A percentile compares a stretch with the other conserved stretches of the same genome.
phyloP scores from a whole-genome alignment of 2,888 invertebrate species.

The Drosophila melanosoma region DNA sequence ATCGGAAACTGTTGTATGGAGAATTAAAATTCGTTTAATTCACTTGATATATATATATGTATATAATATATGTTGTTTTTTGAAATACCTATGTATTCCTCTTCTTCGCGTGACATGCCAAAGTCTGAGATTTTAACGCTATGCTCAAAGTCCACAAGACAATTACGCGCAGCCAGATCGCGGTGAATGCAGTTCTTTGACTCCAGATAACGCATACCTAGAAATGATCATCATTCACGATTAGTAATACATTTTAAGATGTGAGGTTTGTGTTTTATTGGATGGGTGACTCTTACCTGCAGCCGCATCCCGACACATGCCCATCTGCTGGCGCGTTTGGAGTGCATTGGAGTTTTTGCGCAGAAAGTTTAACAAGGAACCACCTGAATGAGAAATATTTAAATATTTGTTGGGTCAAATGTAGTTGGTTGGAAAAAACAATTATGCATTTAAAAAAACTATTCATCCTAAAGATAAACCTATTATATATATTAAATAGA shows the following conservation, averaged over 20 bases:
- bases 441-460: neutral
- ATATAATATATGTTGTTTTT: neutral
- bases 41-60: too few species aligned
- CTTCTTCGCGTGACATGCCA: slow-evolving; percentile 98
- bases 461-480: neutral
- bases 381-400: slow-evolving; percentile 87
- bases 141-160: slow-evolving; percentile 90
- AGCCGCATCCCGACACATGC: slow-evolving; percentile 97
- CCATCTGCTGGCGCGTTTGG: slow-evolving; percentile 89
- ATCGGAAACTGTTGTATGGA: slow-evolving; percentile 89
- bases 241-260: neutral
- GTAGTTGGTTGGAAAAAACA: neutral
- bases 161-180: slow-evolving; percentile 97
- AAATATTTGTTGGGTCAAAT: neutral
- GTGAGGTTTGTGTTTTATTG: neutral
- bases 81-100: slow-evolving; percentile 91
- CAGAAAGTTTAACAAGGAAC: slow-evolving; percentile 95
- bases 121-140: slow-evolving; percentile 98
- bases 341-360: slow-evolving; percentile 91
- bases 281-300: slow-evolving; percentile 87
- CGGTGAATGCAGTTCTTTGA: slow-evolving; percentile 98
- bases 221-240: neutral
- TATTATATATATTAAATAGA: neutral
- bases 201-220: slow-evolving; percentile 95
- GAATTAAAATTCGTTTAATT: neutral